Base-by-base conservation (phyloP, 1,140 invertebrate genomes). In the Grapholita molesta region DNA sequence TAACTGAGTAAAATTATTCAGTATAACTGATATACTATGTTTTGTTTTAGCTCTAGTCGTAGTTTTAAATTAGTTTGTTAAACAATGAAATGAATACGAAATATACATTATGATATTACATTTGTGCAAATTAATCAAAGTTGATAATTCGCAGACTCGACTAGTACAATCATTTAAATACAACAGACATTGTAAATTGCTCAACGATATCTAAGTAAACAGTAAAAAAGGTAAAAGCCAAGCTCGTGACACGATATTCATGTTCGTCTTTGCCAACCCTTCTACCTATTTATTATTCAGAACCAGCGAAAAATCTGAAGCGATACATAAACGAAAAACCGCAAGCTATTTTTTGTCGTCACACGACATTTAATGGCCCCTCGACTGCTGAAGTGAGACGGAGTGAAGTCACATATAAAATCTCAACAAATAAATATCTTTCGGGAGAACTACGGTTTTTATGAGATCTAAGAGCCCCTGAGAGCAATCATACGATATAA, bases 401-500 rank as follows among this genome's bases (percentile, higher is more conserved):
- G 15, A n/a, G 28, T 61, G 55, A 61, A 57, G 2, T 25, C 53
- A 28, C 55, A 61, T 15, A 61, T 28, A 61, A 61, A 61, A 61
- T 61, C 55, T 61, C 25, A 18, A 61, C 55, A 61, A 30, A 61
- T 61, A 61, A 28, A 61, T 61, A 32, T 30, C 55, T 12, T 12
- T 28, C 28, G 55, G 8, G 55, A 61, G 55, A 61, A 25, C 24
- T 28, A 18, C 55, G 24, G 55, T 11, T 30, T 61, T 32, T 32
- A 61, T 61, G 55, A 61, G 28, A 61, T 28, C 24, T 25, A 15
- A 32, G 55, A 8, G 55, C 55, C 18, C 55, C 30, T 61, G 55
- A 61, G 55, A 61, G 55, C 55, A 61, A 61, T 61, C 28, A 61
- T 15, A 30, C 18, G 28, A 15, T 32, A 61, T 61, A 61, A 61